Evolutionary conservation across 2,888 invertebrate species (phyloP).

Genomic region (Xestia sexstrigata): DNA sequence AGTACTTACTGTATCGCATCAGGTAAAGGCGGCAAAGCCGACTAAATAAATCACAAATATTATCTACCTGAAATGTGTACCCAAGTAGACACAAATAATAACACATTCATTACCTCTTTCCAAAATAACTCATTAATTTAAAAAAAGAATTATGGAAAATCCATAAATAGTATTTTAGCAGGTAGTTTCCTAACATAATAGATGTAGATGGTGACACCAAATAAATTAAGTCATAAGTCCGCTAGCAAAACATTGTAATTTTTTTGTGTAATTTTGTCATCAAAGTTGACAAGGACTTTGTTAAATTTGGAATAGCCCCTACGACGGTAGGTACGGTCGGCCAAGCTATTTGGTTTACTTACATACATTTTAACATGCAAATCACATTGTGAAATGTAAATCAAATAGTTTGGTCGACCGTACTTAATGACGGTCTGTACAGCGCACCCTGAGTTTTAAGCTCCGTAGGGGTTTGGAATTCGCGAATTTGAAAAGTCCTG

Average conservation of each 20-base stretch:
- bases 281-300: neutral
- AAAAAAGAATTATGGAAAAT: neutral
- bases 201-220: neutral
- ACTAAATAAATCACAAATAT: neutral
- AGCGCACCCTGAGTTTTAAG: neutral
- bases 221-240: neutral
- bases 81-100: neutral
- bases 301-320: neutral
- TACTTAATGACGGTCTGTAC: neutral
- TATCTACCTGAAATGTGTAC: neutral
- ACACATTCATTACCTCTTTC: neutral
- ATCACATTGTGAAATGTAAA: no score
- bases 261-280: neutral
- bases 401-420: no score
- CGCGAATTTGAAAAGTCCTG: neutral
- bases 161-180: neutral
- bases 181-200: neutral
- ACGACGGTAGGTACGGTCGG: neutral
- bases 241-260: neutral
- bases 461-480: neutral
- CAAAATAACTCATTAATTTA: constrained; percentile 6
- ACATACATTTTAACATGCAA: no score
- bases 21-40: neutral
- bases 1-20: neutral
- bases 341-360: no score